Conservation (phyloP, 1,140 invertebrate species). For the Marisa cornuarietis region DNA sequence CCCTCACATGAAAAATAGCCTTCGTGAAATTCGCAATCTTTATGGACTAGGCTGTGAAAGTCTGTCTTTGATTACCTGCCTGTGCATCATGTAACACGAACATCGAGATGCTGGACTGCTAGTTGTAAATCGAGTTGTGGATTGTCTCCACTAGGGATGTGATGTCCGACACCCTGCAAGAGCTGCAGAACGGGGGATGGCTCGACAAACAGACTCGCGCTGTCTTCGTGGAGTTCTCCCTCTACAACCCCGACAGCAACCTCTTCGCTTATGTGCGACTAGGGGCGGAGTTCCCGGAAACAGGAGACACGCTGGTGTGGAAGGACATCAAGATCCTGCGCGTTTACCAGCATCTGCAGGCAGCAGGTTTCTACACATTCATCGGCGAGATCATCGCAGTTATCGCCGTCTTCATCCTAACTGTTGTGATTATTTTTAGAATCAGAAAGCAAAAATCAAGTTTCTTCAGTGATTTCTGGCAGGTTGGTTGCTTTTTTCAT, state of each 20-base stretch:
- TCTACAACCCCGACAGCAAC: conserved; percentile 67
- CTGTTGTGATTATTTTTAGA: conserved; percentile 31
- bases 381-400: conserved; percentile 50
- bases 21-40: not conserved
- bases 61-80: no score
- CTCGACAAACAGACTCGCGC: conserved; percentile 69
- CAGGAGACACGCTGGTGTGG: conserved; percentile 58
- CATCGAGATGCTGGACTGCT: not conserved
- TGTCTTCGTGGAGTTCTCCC: conserved; percentile 69
- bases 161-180: conserved; percentile 47
- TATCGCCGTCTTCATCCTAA: conserved; percentile 42
- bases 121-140: not conserved
- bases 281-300: conserved; percentile 67
- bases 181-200: conserved; percentile 64
- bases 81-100: no score
- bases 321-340: conserved; percentile 52
- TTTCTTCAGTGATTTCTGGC: not conserved
- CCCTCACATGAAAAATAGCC: not conserved
- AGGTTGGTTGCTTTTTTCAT: not conserved
- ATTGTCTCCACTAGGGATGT: conserved; percentile 25
- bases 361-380: conserved; percentile 45
- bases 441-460: conserved; percentile 37
- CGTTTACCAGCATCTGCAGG: conserved; percentile 53
- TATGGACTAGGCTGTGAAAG: not conserved
- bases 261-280: conserved; percentile 48